These are phyloP conservation scores for Characodon lateralis DNA, from an alignment of 2,797 vertebrate species.

Conservation along the genomic window DNA sequence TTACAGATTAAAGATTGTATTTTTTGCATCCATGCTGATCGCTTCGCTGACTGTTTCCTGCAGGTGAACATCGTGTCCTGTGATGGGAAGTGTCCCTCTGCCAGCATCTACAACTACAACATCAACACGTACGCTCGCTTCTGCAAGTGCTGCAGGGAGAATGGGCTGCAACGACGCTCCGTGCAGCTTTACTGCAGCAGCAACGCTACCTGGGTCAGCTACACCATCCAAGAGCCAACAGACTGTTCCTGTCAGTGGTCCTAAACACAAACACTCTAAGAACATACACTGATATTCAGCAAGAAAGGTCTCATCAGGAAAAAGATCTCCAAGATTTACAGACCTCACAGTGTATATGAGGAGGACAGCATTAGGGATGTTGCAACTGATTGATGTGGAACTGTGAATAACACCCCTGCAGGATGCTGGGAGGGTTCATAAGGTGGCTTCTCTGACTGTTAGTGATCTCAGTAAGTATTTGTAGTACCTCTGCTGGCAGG, in stretches of 20 bases:
- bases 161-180: slow-evolving; percentile 89
- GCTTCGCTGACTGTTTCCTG: neutral
- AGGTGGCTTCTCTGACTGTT: neutral
- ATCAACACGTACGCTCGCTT: slow-evolving; percentile 96
- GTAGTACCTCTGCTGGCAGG: slow-evolving; percentile 44
- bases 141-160: slow-evolving; percentile 97
- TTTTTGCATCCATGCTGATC: neutral
- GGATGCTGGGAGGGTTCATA: neutral
- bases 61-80: slow-evolving; percentile 98
- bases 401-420: slow-evolving; percentile 24
- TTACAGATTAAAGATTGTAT: too few species aligned
- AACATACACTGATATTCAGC: neutral
- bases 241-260: slow-evolving; percentile 99
- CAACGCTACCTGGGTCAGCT: slow-evolving; percentile 95
- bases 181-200: slow-evolving; percentile 94
- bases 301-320: neutral
- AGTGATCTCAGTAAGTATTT: slow-evolving; percentile 7
- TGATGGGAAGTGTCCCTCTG: slow-evolving; percentile 95
- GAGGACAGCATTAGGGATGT: slow-evolving; percentile 14
- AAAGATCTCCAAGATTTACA: slow-evolving; percentile 3
- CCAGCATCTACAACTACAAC: slow-evolving; percentile 99
- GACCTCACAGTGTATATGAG: neutral
- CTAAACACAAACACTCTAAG: slow-evolving; percentile 55
- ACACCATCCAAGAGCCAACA: slow-evolving; percentile 94
- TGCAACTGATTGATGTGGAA: slow-evolving; percentile 11